Base-by-base conservation (phyloP, 2,888 invertebrate species). In the Mythimna ferrago region DNA sequence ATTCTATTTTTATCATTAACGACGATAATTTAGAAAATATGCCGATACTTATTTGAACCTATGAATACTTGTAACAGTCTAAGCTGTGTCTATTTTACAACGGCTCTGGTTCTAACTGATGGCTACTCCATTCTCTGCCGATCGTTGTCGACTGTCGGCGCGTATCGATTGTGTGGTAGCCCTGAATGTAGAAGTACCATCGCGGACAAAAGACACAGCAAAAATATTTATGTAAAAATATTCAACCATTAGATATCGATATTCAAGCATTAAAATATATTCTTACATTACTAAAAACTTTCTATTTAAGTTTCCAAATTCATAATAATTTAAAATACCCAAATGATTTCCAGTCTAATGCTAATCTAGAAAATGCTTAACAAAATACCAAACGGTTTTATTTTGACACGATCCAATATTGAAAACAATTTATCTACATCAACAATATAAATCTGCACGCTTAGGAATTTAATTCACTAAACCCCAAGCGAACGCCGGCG, bases 71-170 rank as follows among this genome's bases (percentile, higher is more conserved):
- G 53, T 35, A 54, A 2, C 48, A 61, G 41, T 61, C 51, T 60
- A 60, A 4, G 16, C 35, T 44, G n/a, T 68, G 56, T 69, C 81
- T 53, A 81, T 75, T 68, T 75, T 65, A 65, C 35, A 57, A 19
- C 9, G 26, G 32, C 61, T 62, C 67, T 76, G 44, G 65, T 61
- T 32, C 35, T 26, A 54, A 57, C 64, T 76, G 68, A 67, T 76
- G 69, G 68, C 64, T 65, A 53, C 57, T 64, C 76, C 69, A 69
- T 81, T 68, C 56, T 81, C 65, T 41, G 48, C 38, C 62, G 56
- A 76, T 76, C 65, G 62, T 66, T 58, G 81, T 81, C 69, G 66
- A 81, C 32, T 66, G 62, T 60, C 65, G 19, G 14, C n/a, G 54
- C 38, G 32, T 48, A 62, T 66, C 66, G 70, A 81, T 81, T 76